phyloP scores from a whole-genome alignment of 2,888 invertebrate genomes.

The Fabriciana adippe region DNA sequence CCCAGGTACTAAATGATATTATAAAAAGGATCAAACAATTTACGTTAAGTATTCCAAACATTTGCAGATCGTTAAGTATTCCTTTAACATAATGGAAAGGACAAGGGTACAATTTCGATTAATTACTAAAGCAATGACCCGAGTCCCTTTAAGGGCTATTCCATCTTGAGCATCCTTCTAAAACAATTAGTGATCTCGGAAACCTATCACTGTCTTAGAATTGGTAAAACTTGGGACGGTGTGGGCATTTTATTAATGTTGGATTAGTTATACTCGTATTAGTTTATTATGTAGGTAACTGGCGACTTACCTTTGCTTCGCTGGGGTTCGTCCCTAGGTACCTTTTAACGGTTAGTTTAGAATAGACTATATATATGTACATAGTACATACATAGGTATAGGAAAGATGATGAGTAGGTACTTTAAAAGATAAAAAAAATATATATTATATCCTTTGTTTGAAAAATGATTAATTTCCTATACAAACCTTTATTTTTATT shows the following conservation, averaged over 20 bases:
- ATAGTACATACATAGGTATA: too few relatives aligned
- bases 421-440: too few relatives aligned
- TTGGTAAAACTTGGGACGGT: background rate
- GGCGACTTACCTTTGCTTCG: too few relatives aligned
- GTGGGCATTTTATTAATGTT: slow-evolving; percentile 6
- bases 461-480: too few relatives aligned
- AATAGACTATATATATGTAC: too few relatives aligned
- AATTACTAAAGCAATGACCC: slow-evolving; percentile 54
- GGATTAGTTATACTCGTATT: background rate
- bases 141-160: slow-evolving; percentile 45
- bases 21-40: background rate
- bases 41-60: slow-evolving; percentile 3
- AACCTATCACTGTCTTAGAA: slow-evolving; percentile 20
- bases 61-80: slow-evolving; percentile 28
- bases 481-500: too few relatives aligned
- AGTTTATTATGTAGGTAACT: background rate
- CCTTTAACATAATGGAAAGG: slow-evolving; percentile 39
- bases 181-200: slow-evolving; percentile 46
- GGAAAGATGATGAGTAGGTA: too few relatives aligned
- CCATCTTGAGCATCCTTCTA: slow-evolving; percentile 45
- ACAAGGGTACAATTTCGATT: slow-evolving; percentile 52
- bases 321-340: too few relatives aligned
- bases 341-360: too few relatives aligned
- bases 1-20: background rate
- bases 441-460: too few relatives aligned